Percentiles rank a stretch among this genome's conserved stretches.
phyloP scores from a whole-genome alignment of 2,888 invertebrate genomes.

The Pachydiplax longipennis region DNA sequence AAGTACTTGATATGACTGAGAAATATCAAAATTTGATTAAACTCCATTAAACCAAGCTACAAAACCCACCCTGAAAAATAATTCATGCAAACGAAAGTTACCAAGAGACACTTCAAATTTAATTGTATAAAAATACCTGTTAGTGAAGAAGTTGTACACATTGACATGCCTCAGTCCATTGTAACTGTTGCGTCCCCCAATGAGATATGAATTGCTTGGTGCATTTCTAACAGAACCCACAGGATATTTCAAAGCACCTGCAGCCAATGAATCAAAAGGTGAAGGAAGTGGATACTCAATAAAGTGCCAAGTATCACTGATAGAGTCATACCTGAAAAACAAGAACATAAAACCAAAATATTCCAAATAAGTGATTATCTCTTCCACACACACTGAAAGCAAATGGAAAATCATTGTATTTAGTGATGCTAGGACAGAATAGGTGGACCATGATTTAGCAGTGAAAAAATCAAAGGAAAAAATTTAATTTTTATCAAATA shows the following conservation, averaged over 20 bases:
- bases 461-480: no score
- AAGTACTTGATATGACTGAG: no score
- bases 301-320: background rate
- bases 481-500: no score
- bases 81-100: no score
- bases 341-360: background rate
- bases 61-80: background rate
- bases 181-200: slow-evolving; percentile 17
- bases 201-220: background rate
- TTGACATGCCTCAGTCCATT: slow-evolving; percentile 11
- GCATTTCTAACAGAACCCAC: background rate
- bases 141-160: background rate
- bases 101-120: no score
- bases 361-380: background rate
- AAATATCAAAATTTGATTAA: no score
- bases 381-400: background rate
- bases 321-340: slow-evolving; percentile 1
- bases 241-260: background rate
- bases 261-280: background rate
- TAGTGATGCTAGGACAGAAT: no score
- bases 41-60: no score
- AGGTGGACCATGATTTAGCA: no score
- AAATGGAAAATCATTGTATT: no score
- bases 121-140: background rate
- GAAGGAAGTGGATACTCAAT: background rate